Percentiles rank a stretch among this genome's conserved stretches.
Conservation (phyloP, 2,888 invertebrate genomes). For the Yponomeuta malinellus region DNA sequence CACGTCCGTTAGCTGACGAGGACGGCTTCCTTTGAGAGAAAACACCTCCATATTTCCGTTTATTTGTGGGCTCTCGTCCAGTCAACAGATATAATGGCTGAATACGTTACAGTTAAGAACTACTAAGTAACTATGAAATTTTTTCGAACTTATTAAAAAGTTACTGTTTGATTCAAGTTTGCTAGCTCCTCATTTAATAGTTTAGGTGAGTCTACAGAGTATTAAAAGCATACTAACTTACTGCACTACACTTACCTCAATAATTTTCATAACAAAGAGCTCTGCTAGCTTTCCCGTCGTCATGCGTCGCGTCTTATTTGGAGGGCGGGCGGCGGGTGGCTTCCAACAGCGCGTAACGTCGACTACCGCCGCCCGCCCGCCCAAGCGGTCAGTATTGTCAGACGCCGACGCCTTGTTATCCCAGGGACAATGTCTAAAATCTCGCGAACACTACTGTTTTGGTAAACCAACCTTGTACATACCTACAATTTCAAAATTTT, state of each 20-base stretch:
- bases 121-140: too few species aligned
- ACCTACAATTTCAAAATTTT: too few species aligned
- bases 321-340: background rate
- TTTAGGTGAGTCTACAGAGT: background rate
- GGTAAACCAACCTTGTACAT: too few species aligned
- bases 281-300: background rate
- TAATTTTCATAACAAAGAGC: background rate
- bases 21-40: background rate
- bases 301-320: background rate
- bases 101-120: too few species aligned
- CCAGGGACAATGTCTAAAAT: too few species aligned
- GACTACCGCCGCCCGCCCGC: background rate
- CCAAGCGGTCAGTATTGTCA: background rate
- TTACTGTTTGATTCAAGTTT: too few species aligned
- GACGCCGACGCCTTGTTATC: too few species aligned
- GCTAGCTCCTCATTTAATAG: too few species aligned
- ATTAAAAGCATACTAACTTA: background rate
- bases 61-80: background rate
- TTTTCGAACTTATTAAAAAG: too few species aligned
- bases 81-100: background rate
- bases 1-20: background rate
- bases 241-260: background rate
- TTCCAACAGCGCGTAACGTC: background rate
- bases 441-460: too few species aligned
- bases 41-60: too few species aligned